These are phyloP conservation scores for Pontoporia blainvillei DNA, from an alignment of 2,113 vertebrate genomes.

Conservation along the genomic window DNA sequence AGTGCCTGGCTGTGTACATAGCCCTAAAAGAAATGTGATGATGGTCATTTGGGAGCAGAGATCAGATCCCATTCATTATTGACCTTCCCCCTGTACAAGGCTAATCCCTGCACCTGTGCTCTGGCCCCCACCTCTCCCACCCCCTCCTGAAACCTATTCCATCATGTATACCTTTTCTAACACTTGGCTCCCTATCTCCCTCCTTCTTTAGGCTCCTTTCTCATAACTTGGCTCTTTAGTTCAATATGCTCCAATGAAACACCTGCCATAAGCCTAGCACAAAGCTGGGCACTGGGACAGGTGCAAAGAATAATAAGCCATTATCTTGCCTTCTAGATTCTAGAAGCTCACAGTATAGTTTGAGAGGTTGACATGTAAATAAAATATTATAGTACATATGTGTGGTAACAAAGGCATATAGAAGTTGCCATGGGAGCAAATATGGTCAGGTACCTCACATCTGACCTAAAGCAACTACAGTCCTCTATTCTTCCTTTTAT, in stretches of 20 bases:
- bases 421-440: background rate
- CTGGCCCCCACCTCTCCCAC: background rate
- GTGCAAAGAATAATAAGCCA: background rate
- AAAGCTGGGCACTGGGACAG: background rate
- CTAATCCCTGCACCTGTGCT: background rate
- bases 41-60: background rate
- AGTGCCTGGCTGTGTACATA: background rate
- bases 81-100: background rate
- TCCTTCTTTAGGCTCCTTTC: background rate
- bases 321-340: background rate
- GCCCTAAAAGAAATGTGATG: slow-evolving; percentile 29
- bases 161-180: background rate
- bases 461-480: background rate
- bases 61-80: background rate
- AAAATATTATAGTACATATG: background rate
- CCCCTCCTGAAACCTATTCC: background rate
- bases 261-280: background rate
- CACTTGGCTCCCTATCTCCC: background rate
- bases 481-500: background rate
- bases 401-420: background rate
- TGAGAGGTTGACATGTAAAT: background rate
- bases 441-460: background rate
- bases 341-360: background rate
- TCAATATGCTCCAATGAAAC: background rate
- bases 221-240: background rate